A percentile compares a stretch with the other conserved stretches of the same genome.
phyloP scores from a whole-genome alignment of 2,797 vertebrate species.

The Amblyraja radiata region DNA sequence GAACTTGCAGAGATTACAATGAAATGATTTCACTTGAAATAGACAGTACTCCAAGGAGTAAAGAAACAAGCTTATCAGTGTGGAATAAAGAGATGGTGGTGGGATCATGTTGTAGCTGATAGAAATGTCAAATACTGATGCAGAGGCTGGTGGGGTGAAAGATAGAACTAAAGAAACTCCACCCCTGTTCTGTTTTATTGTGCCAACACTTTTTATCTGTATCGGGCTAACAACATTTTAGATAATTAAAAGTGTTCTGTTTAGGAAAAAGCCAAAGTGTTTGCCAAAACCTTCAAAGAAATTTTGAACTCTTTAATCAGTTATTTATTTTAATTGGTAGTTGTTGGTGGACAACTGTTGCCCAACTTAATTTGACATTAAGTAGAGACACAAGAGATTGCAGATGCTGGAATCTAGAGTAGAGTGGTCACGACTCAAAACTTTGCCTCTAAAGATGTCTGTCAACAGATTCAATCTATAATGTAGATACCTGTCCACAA shows the following conservation, averaged over 20 bases:
- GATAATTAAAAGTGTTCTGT: background rate
- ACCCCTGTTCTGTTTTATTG: too few relatives aligned
- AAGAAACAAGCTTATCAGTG: background rate
- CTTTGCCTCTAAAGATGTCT: too few relatives aligned
- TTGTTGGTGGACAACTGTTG: background rate
- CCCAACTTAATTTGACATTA: background rate
- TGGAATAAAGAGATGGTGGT: background rate
- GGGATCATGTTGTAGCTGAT: too few relatives aligned
- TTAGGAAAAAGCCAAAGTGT: background rate
- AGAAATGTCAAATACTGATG: too few relatives aligned
- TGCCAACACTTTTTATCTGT: too few relatives aligned
- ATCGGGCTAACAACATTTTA: background rate
- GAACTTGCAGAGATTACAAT: background rate
- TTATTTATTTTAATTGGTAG: background rate
- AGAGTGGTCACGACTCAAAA: too few relatives aligned
- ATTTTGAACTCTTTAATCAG: background rate
- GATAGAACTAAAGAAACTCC: too few relatives aligned
- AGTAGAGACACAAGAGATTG: background rate
- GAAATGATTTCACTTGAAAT: background rate
- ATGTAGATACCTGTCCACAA: too few relatives aligned
- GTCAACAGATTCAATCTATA: too few relatives aligned
- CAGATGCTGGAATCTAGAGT: too few relatives aligned
- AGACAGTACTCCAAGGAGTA: background rate
- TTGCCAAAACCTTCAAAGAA: background rate
- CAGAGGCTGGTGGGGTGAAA: too few relatives aligned